These are phyloP conservation scores for Sebastes alutus DNA, from an alignment of 2,797 vertebrate species.

Conservation along the genomic window DNA sequence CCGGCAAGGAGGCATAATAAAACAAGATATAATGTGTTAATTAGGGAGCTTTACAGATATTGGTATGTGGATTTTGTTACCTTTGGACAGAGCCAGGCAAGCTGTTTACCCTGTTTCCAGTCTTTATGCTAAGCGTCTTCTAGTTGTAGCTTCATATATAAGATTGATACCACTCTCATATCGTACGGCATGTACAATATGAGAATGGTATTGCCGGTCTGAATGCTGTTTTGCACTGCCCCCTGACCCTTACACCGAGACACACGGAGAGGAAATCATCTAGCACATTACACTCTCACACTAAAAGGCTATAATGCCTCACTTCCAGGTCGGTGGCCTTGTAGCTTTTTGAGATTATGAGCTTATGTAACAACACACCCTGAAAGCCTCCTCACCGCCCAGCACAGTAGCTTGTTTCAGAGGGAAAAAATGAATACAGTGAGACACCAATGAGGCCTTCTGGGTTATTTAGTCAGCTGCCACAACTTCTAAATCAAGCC, in stretches of 20 bases:
- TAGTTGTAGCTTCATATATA: too few species aligned
- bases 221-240: not conserved
- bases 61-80: too few species aligned
- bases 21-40: too few species aligned
- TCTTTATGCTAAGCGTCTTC: too few species aligned
- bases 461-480: slow-evolving; percentile 65
- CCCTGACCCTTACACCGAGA: not conserved
- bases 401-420: slow-evolving; percentile 27
- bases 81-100: too few species aligned
- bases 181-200: too few species aligned
- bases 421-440: not conserved
- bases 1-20: too few species aligned
- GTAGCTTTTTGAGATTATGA: slow-evolving; percentile 17
- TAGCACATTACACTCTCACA: not conserved
- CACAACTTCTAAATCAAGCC: slow-evolving; percentile 47
- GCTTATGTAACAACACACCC: slow-evolving; percentile 16
- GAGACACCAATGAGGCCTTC: slow-evolving; percentile 26
- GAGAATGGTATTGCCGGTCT: not conserved
- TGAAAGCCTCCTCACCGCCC: slow-evolving; percentile 14
- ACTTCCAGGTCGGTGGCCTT: slow-evolving; percentile 7
- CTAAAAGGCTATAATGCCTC: not conserved
- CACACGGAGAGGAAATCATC: slow-evolving; percentile 5
- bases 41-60: too few species aligned
- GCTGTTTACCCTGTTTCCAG: too few species aligned
- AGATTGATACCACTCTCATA: too few species aligned